Evolutionary conservation across 1,140 invertebrate genomes (phyloP).

Genomic region (Amphibalanus amphitrite): DNA sequence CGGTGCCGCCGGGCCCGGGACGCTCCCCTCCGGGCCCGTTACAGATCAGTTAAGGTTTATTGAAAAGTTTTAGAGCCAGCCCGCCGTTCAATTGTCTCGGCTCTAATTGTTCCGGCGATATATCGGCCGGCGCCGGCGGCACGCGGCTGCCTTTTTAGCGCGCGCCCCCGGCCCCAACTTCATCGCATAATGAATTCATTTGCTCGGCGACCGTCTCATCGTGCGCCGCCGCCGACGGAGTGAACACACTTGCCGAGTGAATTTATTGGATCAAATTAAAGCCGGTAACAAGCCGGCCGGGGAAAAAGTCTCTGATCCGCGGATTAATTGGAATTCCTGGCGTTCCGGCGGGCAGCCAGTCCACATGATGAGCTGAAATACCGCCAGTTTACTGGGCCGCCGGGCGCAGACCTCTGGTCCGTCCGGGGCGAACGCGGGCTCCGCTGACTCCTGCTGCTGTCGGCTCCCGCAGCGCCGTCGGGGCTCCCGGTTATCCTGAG

Average conservation of each 20-base stretch:
- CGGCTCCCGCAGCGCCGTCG: too few relatives aligned
- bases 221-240: neutral
- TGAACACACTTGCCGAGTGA: neutral
- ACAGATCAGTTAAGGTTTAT: neutral
- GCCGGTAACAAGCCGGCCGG: neutral
- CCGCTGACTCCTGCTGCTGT: too few relatives aligned
- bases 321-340: neutral
- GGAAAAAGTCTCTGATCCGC: neutral
- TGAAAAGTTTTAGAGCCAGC: neutral
- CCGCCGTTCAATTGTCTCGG: neutral
- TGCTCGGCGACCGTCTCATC: neutral
- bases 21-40: neutral
- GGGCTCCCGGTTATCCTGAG: too few relatives aligned
- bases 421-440: too few relatives aligned
- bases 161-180: neutral
- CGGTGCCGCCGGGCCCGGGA: too few relatives aligned
- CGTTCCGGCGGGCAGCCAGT: neutral
- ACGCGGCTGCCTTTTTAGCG: neutral
- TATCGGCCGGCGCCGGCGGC: neutral
- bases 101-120: neutral
- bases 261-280: conserved; percentile 2
- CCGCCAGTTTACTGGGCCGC: conserved; percentile 1
- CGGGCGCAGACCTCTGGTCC: too few relatives aligned
- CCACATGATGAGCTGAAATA: conserved; percentile 1
- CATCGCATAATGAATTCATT: conserved; percentile 1